A percentile compares a stretch with the other conserved stretches of the same genome.
Conservation (phyloP, 2,888 invertebrate species). For the Bombylius major region DNA sequence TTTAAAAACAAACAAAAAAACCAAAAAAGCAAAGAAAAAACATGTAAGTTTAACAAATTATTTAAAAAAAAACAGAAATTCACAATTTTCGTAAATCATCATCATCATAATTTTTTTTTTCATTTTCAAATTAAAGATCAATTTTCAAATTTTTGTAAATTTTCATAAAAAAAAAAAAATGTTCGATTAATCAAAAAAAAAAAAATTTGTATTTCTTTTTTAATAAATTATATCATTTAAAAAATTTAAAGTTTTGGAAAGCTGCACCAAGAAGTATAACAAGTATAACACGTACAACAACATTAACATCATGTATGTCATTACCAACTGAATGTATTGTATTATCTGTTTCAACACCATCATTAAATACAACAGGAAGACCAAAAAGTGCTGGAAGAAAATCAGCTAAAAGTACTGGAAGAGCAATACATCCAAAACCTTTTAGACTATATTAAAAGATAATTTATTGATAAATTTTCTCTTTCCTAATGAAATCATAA, state of each 20-base stretch:
- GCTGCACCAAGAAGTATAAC: conserved; percentile 18
- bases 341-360: conserved; percentile 36
- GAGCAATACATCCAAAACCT: conserved; percentile 32
- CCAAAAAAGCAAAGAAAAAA: no score
- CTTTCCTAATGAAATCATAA: neutral
- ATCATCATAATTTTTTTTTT: no score
- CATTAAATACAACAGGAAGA: conserved; percentile 29
- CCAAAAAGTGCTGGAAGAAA: conserved; percentile 35
- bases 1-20: no score
- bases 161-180: neutral
- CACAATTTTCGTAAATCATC: no score
- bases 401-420: conserved; percentile 24
- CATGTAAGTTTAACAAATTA: no score
- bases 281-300: conserved; percentile 33
- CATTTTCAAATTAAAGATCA: no score
- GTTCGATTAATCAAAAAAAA: conserved; percentile 3
- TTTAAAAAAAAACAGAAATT: no score
- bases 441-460: conserved; percentile 31
- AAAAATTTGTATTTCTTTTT: no score
- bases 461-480: no score
- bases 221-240: no score
- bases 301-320: conserved; percentile 36
- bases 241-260: conserved; percentile 28
- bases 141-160: no score
- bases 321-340: conserved; percentile 37